Evolutionary conservation across 2,113 vertebrate species (phyloP).

Genomic region (Petroica traversi): DNA sequence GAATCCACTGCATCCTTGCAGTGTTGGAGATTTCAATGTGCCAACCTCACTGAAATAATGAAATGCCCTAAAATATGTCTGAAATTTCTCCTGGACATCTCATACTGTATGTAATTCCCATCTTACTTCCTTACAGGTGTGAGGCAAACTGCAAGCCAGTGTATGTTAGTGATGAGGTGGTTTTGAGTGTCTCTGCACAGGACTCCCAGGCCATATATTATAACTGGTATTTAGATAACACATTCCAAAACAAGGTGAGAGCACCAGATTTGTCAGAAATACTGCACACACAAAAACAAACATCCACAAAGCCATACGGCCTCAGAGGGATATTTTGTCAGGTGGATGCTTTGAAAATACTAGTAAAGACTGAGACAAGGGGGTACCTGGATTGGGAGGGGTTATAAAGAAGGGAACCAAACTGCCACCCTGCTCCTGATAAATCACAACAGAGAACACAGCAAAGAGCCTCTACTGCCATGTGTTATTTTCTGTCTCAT

Average conservation of each 20-base stretch:
- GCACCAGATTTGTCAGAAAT: background rate
- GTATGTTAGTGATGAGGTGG: slow-evolving; percentile 1
- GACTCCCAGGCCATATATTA: background rate
- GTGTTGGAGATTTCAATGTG: background rate
- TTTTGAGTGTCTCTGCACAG: slow-evolving; percentile 50
- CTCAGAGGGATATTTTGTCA: background rate
- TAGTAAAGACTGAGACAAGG: fast-evolving
- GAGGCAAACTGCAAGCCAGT: slow-evolving; percentile 69
- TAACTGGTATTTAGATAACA: slow-evolving; percentile 74
- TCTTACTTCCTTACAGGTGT: slow-evolving; percentile 63
- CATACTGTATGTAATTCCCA: background rate
- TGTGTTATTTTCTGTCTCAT: background rate
- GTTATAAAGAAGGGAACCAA: background rate
- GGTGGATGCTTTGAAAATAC: background rate
- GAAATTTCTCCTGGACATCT: background rate
- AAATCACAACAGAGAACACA: background rate
- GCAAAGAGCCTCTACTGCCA: background rate
- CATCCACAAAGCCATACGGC: background rate
- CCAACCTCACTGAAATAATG: background rate
- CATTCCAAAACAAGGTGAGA: slow-evolving; percentile 67
- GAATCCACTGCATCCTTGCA: background rate
- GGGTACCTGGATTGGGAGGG: background rate
- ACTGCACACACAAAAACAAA: background rate
- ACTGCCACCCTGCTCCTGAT: background rate
- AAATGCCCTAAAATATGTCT: background rate